Evolutionary conservation across 64 coral and sea anemone genomes (phyloP).

Genomic region (Stichodactyla mertensii): DNA sequence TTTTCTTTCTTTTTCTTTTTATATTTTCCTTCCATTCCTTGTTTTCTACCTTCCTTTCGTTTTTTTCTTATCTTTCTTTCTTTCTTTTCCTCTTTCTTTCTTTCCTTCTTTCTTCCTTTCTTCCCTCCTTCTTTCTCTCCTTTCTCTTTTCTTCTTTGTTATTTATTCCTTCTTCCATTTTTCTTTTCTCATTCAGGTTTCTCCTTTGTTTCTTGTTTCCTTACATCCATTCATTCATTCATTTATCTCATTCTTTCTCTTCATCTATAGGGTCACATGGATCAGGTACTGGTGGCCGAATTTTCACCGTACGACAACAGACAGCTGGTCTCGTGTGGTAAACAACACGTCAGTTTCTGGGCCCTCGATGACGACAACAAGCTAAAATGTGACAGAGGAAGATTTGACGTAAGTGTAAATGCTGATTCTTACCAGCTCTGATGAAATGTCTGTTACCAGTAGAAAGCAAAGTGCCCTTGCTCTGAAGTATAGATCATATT

Average conservation of each 20-base stretch:
- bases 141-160: background rate
- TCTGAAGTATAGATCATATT: too few species aligned
- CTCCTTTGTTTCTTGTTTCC: background rate
- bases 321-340: constrained; percentile 69
- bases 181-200: background rate
- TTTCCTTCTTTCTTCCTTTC: background rate
- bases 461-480: too few species aligned
- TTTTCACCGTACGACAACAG: constrained; percentile 58
- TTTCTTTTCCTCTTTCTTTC: background rate
- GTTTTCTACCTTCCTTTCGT: background rate
- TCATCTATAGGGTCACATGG: constrained; percentile 63
- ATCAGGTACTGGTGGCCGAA: constrained; percentile 43
- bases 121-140: background rate
- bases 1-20: background rate
- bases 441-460: too few species aligned
- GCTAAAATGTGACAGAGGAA: constrained; percentile 53
- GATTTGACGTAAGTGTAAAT: constrained; percentile 54
- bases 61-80: too few species aligned
- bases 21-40: too few species aligned
- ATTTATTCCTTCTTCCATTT: background rate
- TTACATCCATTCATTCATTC: background rate
- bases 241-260: background rate
- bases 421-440: background rate
- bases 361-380: constrained; percentile 54
- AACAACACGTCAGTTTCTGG: constrained; percentile 86